These are phyloP conservation scores for Kryptopterus vitreolus DNA, from an alignment of 2,797 vertebrate genomes.

Conservation along the genomic window DNA sequence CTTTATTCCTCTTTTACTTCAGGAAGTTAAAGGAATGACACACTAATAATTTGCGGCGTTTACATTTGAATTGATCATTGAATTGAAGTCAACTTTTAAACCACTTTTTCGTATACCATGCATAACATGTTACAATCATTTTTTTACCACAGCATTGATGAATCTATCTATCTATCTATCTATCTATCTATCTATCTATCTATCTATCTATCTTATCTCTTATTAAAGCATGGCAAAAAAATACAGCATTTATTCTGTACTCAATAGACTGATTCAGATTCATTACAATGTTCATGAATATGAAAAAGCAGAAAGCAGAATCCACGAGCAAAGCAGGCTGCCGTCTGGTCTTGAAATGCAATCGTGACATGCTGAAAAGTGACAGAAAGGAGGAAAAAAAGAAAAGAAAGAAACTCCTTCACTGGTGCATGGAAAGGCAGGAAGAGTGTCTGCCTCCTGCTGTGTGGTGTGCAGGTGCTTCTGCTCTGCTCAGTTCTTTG, in stretches of 20 bases:
- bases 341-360: neutral
- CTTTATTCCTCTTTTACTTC: no score
- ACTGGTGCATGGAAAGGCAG: constrained; percentile 2
- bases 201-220: no score
- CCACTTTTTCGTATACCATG: neutral
- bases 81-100: no score
- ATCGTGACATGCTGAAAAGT: neutral
- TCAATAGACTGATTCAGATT: neutral
- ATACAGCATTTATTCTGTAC: neutral
- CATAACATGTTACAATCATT: neutral
- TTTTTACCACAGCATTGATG: no score
- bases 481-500: constrained; percentile 3
- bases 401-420: neutral
- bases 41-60: no score
- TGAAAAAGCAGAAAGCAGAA: neutral
- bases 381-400: constrained; percentile 14
- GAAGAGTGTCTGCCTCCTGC: constrained; percentile 22
- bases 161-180: no score
- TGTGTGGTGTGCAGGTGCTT: constrained; percentile 24
- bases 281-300: neutral
- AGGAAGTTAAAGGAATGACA: no score
- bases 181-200: no score
- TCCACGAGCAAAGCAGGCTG: neutral
- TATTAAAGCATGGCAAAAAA: no score
- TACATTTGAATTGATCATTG: no score